Base-by-base conservation (phyloP, 2,797 vertebrate species). In the Parotocinclus haroldoi region DNA sequence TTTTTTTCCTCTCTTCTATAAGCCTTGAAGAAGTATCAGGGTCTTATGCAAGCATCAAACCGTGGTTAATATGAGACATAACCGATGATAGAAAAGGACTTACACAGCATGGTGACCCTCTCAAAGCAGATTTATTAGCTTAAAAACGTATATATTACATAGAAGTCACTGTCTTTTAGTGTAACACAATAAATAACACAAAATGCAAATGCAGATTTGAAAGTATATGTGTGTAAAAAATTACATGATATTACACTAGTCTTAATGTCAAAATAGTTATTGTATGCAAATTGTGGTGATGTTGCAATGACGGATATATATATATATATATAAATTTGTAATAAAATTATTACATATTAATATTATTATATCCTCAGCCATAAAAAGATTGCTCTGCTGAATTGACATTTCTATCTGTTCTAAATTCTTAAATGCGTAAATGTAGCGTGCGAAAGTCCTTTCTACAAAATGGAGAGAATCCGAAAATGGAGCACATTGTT, bases 51-150 rank as follows among this genome's bases (percentile, higher is more conserved):
- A 77, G 73, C 77, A 85, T 82, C 79, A 81, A 80, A 78, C 76
- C 80, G 76, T 80, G 82, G 80, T 73, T 72, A 82, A 79, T 77
- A 70, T 84, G 80, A 85, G 80, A 79, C 82, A 84, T 83, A 67
- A 73, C 56, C 39, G 44, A 70, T 50, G 40, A 58, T 19, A 66
- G 45, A 45, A 54, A 70, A 55, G 27, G 11, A n/a, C 0, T 42
- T 13, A 48, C 7, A 6, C 27, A n/a, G 12, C 40, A 42, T 52
- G 5, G 42, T 16, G 38, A n/a, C 9, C 7, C 10, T 40, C 5
- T 51, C 8, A 40, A 53, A 54, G 40, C 17, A 42, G 10, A 58
- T 58, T 8, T 44, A 58, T n/a, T 45, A 45, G n/a, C n/a, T n/a
- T n/a, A n/a, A n/a, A n/a, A 46, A 42, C 42, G 13, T 27, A n/a